Base-by-base conservation (phyloP, 2,888 invertebrate species). In the Ophioninae sp. region DNA sequence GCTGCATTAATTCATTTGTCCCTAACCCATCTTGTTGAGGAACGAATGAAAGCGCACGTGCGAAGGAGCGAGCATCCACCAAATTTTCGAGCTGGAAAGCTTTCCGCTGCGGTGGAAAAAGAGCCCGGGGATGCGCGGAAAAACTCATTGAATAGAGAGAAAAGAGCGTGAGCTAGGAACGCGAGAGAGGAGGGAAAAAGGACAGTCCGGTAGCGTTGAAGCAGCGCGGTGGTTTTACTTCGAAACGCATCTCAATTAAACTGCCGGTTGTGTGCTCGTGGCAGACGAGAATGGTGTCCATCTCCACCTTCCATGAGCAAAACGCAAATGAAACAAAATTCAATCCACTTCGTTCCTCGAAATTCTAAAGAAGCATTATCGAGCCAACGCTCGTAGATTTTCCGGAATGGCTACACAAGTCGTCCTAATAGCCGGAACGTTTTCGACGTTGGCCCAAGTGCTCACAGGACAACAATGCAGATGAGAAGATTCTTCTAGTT, bases 281-380 rank as follows among this genome's bases (percentile, higher is more conserved):
- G 62, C 59, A 23, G 39, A 44, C 64, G 61, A 74, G 73, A 78
- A 74, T 79, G 62, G 39, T 67, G 78, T 73, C 59, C 73, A 68
- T 78, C 59, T 64, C 50, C 74, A 68, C 68, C 64, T 56, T 69
- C 74, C 81, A 74, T 76, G 68, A 70, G 83, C 73, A 74, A 81
- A 81, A 78, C 59, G 65, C 81, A 81, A 83, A 81, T 78, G 83
- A 74, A 81, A 81, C 69, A 75, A 81, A 83, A 83, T 83, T 81
- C 77, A 81, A 83, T 83, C 74, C 50, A 50, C 74, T 65, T 69
- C 50, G 70, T 50, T 21, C 69, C 74, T 56, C 74, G 37, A 83
- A 77, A 81, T 83, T 83, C 81, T 75, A 81, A 83, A 81, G 83
- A 75, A 81, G 83, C 83, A 83, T 81, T 83, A 81, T 81, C 74